Base-by-base conservation (phyloP, 2,113 vertebrate genomes). In the Dinomys branickii region DNA sequence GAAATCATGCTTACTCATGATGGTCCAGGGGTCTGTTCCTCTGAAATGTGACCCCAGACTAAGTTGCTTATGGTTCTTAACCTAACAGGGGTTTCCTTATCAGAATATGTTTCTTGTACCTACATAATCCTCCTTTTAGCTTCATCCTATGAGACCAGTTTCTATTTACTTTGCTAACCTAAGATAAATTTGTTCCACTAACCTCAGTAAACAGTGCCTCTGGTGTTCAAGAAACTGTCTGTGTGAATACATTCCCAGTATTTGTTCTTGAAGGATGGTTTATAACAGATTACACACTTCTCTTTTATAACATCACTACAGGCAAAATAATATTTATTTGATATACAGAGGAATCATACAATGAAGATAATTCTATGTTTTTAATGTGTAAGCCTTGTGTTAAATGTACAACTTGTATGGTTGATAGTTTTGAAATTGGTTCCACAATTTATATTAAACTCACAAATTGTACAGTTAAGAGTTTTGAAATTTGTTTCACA, bases 141-240 rank as follows among this genome's bases (percentile, higher is more conserved):
- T 75, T 89, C 35, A 75, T 85, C 35, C 22, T 56, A 2, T 69
- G 41, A 87, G 28, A 80, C 58, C 4, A 7, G 2, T 71, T 93
- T 84, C 71, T 91, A 1, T 92, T 94, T 90, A 83, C 89, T 86
- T 89, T 94, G 63, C 80, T 61, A 35, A 54, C 86, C 47, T 58
- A 50, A 58, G 65, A 59, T 50, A 91, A 63, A 91, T 91, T 82
- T 50, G 22, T 78, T 85, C 52, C 83, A 14, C 33, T 61, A 56
- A 85, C 35, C 24, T 89, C 47, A 85, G 47, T 54, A 44, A 90
- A 4, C 20, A 30, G 20, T 71, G 1, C 7, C n/a, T 24, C 35
- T 88, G 54, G 7, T 87, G 24, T 50, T 87, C 58, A 82, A 75
- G 38, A 92, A 85, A 61, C 28, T 47, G 12, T 82, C 30, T 84